Evolutionary conservation across 2,113 vertebrate species (phyloP).

Genomic region (Zosterops pallidus): DNA sequence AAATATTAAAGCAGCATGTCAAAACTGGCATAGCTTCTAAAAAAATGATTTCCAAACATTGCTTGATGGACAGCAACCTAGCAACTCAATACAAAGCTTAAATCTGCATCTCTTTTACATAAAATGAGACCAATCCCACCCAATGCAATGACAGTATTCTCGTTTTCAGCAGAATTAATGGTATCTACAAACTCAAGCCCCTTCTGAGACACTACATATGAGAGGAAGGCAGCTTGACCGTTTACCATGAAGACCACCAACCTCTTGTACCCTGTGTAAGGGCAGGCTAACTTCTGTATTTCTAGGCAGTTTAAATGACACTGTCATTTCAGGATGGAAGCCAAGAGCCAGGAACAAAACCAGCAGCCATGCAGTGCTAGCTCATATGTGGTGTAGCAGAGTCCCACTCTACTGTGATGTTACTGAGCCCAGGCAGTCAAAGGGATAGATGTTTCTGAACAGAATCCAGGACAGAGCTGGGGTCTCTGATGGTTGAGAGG

Average conservation of each 20-base stretch:
- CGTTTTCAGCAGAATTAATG: neutral
- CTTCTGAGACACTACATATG: neutral
- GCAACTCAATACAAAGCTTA: neutral
- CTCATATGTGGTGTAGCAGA: fast-evolving
- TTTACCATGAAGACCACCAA: neutral
- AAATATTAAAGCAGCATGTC: slow-evolving; percentile 54
- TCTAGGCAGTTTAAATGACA: neutral
- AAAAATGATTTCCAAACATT: slow-evolving; percentile 6
- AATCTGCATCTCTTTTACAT: slow-evolving; percentile 5
- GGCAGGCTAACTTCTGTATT: neutral
- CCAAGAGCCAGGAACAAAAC: neutral
- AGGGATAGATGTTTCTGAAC: neutral
- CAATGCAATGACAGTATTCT: neutral
- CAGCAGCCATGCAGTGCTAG: neutral
- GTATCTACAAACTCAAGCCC: neutral
- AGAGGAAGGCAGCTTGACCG: neutral
- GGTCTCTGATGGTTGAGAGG: neutral
- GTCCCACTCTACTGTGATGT: neutral
- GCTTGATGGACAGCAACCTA: slow-evolving; percentile 33
- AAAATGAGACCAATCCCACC: neutral
- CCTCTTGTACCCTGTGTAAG: neutral
- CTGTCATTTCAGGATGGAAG: neutral
- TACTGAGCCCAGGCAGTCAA: neutral
- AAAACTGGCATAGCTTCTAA: slow-evolving; percentile 47
- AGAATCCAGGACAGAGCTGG: neutral